These are phyloP conservation scores for Clarias pachynema DNA, from an alignment of 2,797 vertebrate genomes.

Conservation along the genomic window DNA sequence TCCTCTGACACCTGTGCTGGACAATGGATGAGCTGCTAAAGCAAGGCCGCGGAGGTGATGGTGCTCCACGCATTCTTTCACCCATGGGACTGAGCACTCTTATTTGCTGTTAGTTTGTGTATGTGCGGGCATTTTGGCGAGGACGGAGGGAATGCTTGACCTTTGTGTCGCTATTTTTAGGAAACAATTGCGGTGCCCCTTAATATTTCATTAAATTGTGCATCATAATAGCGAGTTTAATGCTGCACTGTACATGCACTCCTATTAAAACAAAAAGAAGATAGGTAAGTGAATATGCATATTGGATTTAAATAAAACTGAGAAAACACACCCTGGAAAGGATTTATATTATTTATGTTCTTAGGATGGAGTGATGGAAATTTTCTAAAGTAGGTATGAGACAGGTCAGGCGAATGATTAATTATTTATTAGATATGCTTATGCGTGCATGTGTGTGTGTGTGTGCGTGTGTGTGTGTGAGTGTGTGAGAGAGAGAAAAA, in stretches of 20 bases:
- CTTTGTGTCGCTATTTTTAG: background rate
- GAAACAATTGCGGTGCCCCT: background rate
- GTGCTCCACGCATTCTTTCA: background rate
- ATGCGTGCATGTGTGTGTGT: conserved; percentile 22
- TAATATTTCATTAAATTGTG: background rate
- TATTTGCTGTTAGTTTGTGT: conserved; percentile 27
- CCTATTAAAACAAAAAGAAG: background rate
- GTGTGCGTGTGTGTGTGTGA: conserved; percentile 13
- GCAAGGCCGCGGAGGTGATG: conserved; percentile 29
- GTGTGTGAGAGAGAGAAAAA: background rate
- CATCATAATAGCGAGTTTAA: background rate
- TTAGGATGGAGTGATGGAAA: conserved; percentile 18
- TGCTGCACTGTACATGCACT: too few species aligned
- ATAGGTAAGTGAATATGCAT: background rate
- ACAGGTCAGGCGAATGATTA: conserved; percentile 40
- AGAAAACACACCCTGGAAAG: background rate
- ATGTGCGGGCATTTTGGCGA: background rate
- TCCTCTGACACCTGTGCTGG: conserved; percentile 32
- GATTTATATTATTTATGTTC: conserved; percentile 18
- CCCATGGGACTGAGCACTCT: background rate
- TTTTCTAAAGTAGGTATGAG: conserved; percentile 19
- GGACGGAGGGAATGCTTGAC: background rate
- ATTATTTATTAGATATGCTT: conserved; percentile 42
- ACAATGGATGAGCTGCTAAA: conserved; percentile 47
- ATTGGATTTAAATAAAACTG: background rate